phyloP scores from a whole-genome alignment of 1,140 invertebrate genomes.

The Oryctes rhinoceros region DNA sequence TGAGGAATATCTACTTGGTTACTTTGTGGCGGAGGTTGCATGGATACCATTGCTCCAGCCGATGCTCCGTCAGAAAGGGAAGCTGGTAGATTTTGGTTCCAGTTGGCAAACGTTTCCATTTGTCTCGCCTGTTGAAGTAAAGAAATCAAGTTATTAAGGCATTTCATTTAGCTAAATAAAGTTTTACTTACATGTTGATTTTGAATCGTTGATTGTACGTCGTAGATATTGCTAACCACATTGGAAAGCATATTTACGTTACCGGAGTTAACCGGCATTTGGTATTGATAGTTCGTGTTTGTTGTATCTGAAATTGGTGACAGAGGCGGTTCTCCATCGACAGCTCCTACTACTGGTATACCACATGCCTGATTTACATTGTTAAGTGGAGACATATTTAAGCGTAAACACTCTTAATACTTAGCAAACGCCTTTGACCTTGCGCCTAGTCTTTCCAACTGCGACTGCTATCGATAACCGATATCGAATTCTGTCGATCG shows the following conservation, averaged over 20 bases:
- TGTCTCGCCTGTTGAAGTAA: background rate
- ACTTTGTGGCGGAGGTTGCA: no score
- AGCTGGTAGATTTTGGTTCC: background rate
- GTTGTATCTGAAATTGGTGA: background rate
- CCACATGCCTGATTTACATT: background rate
- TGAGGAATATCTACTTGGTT: no score
- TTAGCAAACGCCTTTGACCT: background rate
- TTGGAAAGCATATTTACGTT: background rate
- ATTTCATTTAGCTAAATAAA: background rate
- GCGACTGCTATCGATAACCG: background rate
- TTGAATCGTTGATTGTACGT: background rate
- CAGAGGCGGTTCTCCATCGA: background rate
- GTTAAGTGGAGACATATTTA: background rate
- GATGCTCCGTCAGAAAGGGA: background rate
- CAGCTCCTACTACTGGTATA: background rate
- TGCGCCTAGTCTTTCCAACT: background rate
- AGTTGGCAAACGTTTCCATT: background rate
- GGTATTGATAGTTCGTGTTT: background rate
- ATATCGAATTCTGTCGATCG: background rate
- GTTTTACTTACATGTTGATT: background rate
- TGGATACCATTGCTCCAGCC: background rate
- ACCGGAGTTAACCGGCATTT: background rate
- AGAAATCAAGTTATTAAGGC: background rate
- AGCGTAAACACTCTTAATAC: background rate
- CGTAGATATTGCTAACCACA: background rate